These are phyloP conservation scores for Tetranychus urticae DNA, from an alignment of 1,140 invertebrate species.

Conservation along the genomic window DNA sequence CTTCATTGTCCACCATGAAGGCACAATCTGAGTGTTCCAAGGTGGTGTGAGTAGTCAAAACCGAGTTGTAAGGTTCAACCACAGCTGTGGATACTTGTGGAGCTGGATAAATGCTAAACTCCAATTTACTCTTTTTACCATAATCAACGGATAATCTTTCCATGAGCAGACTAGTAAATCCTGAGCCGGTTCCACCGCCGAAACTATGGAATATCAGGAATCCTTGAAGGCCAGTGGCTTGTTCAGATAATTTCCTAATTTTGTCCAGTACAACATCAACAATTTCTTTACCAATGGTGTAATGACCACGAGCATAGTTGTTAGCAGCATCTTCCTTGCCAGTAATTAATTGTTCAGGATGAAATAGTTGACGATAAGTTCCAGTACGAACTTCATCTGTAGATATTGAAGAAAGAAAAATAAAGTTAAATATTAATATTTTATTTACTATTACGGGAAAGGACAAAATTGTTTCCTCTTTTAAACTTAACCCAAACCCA, in stretches of 20 bases:
- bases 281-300: conserved; percentile 43
- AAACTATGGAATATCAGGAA: conserved; percentile 29
- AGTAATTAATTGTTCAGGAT: conserved; percentile 39
- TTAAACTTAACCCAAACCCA: too few relatives aligned
- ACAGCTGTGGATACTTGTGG: conserved; percentile 45
- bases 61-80: conserved; percentile 67
- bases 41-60: conserved; percentile 50
- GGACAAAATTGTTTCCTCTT: too few relatives aligned
- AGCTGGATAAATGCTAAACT: conserved; percentile 52
- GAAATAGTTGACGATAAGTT: conserved; percentile 35
- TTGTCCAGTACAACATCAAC: conserved; percentile 52
- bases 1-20: conserved; percentile 48
- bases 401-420: too few relatives aligned
- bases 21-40: conserved; percentile 54
- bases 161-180: conserved; percentile 46
- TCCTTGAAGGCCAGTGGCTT: conserved; percentile 21
- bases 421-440: too few relatives aligned
- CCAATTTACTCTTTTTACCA: conserved; percentile 42
- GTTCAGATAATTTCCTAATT: conserved; percentile 18
- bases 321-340: conserved; percentile 38
- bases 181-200: conserved; percentile 38
- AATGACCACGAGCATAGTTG: conserved; percentile 31
- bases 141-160: conserved; percentile 41
- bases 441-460: too few relatives aligned
- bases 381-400: conserved; percentile 28